Evolutionary conservation across 2,888 invertebrate genomes (phyloP), one percentile per base, ranked within the genome.

Genomic region (Perdita meconis): DNA sequence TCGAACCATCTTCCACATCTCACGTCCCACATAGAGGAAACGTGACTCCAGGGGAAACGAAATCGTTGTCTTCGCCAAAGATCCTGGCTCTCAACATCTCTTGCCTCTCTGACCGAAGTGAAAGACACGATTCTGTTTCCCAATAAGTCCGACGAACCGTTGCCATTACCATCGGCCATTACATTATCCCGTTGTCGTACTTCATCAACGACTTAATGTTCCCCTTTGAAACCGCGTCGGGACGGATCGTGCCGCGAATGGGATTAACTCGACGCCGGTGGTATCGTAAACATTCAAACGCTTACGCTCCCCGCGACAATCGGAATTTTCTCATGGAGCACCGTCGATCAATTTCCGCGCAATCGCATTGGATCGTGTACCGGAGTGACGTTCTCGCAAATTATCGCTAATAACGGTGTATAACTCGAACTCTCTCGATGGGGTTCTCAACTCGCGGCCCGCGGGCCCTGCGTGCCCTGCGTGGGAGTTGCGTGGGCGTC

Each of bases 391-490:
- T 78, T 70, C 80, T 65, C 73, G 66, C 71, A 76, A 83, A 84
- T 78, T 74, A 84, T 82, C 83, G 71, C 72, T 85, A 85, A 85
- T 85, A 81, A 79, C 70, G 51, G 68, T n/a, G 69, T 79, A 78
- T 77, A 79, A 85, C 69, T 71, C 73, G 81, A 66, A 57, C 71
- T 61, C 30, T 4, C 71, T 61, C n/a, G n/a, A n/a, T n/a, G 73
- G 72, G 84, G 78, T 84, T 84, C 83, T 84, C 83, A 84, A 81
- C 61, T 47, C 67, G 69, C 56, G 47, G 12, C 51, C n/a, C n/a
- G n/a, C n/a, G n/a, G n/a, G n/a, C n/a, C n/a, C n/a, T n/a, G n/a
- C n/a, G n/a, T n/a, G 13, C 24, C 19, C 40, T 42, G 79, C 78
- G 85, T 84, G 78, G 80, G 80, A 64, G 84, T 56, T 22, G 69